phyloP scores from a whole-genome alignment of 2,113 vertebrate genomes.

The Hemichromis elongatus region DNA sequence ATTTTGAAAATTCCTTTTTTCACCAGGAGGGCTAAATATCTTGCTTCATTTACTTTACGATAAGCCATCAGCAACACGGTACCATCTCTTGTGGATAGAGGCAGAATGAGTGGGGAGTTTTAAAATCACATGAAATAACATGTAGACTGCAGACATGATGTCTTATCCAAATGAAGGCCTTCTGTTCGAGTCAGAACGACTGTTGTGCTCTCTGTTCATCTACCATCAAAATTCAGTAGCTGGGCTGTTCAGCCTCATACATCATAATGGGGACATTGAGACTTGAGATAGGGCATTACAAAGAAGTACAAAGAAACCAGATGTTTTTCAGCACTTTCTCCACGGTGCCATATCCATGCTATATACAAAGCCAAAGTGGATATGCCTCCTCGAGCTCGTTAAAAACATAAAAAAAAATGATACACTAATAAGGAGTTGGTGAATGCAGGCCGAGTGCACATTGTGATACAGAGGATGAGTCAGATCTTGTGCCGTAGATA shows the following conservation, averaged over 20 bases:
- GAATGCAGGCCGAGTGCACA: slow-evolving; percentile 38
- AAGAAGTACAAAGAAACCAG: slow-evolving; percentile 62
- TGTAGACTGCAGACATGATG: slow-evolving; percentile 36
- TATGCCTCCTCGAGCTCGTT: slow-evolving; percentile 24
- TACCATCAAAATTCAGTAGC: slow-evolving; percentile 42
- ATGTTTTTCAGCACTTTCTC: slow-evolving; percentile 47
- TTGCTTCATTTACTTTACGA: slow-evolving; percentile 68
- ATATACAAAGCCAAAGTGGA: slow-evolving; percentile 66
- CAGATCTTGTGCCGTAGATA: slow-evolving; percentile 26
- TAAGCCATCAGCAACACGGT: slow-evolving; percentile 50
- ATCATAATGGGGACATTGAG: slow-evolving; percentile 47
- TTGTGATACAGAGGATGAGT: slow-evolving; percentile 49
- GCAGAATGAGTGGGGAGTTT: slow-evolving; percentile 31
- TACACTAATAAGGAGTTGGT: slow-evolving; percentile 32
- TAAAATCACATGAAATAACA: slow-evolving; percentile 29
- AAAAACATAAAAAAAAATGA: slow-evolving; percentile 40
- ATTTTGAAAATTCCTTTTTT: slow-evolving; percentile 36
- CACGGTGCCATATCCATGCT: slow-evolving; percentile 57
- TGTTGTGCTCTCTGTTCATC: slow-evolving; percentile 30
- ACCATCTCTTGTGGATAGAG: slow-evolving; percentile 39
- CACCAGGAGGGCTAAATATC: slow-evolving; percentile 49
- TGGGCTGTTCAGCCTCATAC: slow-evolving; percentile 46
- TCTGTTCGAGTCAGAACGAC: slow-evolving; percentile 24
- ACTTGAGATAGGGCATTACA: slow-evolving; percentile 58
- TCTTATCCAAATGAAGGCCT: slow-evolving; percentile 44